Conservation (phyloP, 2,888 invertebrate species). For the Acholoe squamosa region DNA sequence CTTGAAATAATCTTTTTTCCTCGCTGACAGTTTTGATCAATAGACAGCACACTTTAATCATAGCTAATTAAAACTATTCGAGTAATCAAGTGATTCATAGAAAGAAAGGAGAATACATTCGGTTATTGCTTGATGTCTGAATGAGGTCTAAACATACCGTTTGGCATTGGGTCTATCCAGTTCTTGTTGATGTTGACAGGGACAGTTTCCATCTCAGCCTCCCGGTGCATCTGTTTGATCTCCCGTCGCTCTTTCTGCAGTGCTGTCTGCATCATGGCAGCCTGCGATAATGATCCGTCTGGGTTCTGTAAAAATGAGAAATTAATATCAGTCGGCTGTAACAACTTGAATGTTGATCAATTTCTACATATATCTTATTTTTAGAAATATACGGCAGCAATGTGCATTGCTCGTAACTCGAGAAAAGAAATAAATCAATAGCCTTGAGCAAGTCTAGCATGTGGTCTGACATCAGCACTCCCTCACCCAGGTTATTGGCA, state of each 20-base stretch:
- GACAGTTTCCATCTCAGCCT: slow-evolving; percentile 93
- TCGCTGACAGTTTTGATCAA: too few relatives aligned
- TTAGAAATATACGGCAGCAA: too few relatives aligned
- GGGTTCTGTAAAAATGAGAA: slow-evolving; percentile 89
- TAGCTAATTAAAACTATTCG: too few relatives aligned
- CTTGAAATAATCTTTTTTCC: neutral
- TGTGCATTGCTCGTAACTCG: too few relatives aligned
- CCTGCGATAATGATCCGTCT: slow-evolving; percentile 98
- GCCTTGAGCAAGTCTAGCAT: too few relatives aligned
- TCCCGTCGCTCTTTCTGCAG: slow-evolving; percentile 98
- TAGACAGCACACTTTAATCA: too few relatives aligned
- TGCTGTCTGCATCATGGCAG: slow-evolving; percentile 99
- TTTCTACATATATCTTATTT: neutral
- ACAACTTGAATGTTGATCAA: neutral
- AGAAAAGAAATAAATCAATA: too few relatives aligned
- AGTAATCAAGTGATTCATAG: too few relatives aligned
- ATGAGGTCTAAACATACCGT: too few relatives aligned
- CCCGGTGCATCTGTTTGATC: slow-evolving; percentile 89
- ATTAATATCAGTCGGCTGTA: too few relatives aligned
- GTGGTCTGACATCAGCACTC: too few relatives aligned
- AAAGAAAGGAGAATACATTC: slow-evolving; percentile 91
- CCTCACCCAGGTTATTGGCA: too few relatives aligned
- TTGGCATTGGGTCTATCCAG: slow-evolving; percentile 95
- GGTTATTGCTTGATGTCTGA: slow-evolving; percentile 80
- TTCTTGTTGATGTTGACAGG: slow-evolving; percentile 91